Conservation (phyloP, 2,113 vertebrate species). For the Papio anubis region DNA sequence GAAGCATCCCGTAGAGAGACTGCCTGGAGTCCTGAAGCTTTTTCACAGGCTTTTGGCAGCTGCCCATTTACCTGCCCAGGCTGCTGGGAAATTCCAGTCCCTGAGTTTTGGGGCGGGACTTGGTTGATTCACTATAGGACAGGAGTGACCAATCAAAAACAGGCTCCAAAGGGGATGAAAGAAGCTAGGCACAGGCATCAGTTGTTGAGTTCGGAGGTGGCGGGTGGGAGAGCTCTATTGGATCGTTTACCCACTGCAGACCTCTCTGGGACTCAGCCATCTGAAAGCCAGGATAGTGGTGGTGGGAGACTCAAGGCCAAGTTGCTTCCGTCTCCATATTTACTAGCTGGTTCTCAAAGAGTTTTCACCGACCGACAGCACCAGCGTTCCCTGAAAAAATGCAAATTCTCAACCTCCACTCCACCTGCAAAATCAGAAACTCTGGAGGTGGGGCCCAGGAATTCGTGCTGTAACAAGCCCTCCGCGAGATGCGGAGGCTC, state of each 20-base stretch:
- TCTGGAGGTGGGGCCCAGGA: too few relatives aligned
- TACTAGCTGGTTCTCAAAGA: not conserved
- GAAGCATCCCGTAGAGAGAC: not conserved
- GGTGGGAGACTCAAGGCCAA: not conserved
- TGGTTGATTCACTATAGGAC: not conserved
- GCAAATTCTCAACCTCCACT: not conserved
- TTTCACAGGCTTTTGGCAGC: not conserved
- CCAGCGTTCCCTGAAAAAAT: not conserved
- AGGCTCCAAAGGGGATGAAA: not conserved
- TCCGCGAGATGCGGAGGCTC: not conserved
- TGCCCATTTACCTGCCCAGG: not conserved
- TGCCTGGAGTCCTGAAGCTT: not conserved
- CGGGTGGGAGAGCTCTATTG: too few relatives aligned
- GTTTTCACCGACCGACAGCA: not conserved
- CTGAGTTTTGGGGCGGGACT: not conserved
- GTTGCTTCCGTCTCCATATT: not conserved
- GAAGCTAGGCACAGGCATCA: not conserved
- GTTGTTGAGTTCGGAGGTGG: too few relatives aligned
- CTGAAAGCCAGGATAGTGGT: not conserved
- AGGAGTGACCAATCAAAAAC: not conserved
- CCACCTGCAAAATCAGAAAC: not conserved
- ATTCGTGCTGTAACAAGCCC: not conserved
- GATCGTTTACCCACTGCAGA: not conserved
- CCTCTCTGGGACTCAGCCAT: not conserved
- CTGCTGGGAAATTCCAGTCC: not conserved